These are phyloP conservation scores for Pseudopleuronectes americanus DNA, from an alignment of 2,797 vertebrate genomes.

Conservation along the genomic window DNA sequence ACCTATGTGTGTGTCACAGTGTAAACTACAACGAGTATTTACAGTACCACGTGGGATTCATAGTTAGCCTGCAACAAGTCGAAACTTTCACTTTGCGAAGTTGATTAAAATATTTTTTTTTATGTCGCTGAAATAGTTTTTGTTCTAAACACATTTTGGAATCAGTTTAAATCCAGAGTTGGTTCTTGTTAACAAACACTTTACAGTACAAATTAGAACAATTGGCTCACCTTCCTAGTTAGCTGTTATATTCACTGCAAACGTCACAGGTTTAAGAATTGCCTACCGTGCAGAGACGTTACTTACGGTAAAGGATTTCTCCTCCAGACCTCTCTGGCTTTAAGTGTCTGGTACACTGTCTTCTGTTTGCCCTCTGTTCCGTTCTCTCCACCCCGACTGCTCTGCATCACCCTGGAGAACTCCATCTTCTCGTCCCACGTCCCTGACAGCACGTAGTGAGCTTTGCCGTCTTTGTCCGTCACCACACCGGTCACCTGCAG, in stretches of 20 bases:
- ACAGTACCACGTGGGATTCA: neutral
- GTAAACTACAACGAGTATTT: neutral
- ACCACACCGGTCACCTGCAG: conserved; percentile 94
- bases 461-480: conserved; percentile 90
- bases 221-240: neutral
- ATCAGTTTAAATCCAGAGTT: neutral
- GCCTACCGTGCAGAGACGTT: rapidly evolving
- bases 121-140: neutral
- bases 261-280: neutral
- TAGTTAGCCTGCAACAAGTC: neutral
- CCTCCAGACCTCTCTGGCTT: conserved; percentile 91
- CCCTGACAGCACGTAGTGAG: conserved; percentile 91
- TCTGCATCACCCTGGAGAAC: conserved; percentile 89
- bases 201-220: too few species aligned
- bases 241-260: neutral
- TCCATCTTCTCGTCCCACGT: conserved; percentile 99
- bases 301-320: conserved; percentile 94
- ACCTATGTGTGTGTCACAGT: too few species aligned
- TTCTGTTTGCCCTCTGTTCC: conserved; percentile 89
- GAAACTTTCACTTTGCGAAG: too few species aligned
- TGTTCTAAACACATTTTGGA: neutral
- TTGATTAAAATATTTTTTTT: neutral
- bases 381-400: conserved; percentile 87
- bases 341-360: conserved; percentile 86
- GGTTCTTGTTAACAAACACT: neutral